phyloP scores from a whole-genome alignment of 2,113 vertebrate species.

The Lophura nycthemera region DNA sequence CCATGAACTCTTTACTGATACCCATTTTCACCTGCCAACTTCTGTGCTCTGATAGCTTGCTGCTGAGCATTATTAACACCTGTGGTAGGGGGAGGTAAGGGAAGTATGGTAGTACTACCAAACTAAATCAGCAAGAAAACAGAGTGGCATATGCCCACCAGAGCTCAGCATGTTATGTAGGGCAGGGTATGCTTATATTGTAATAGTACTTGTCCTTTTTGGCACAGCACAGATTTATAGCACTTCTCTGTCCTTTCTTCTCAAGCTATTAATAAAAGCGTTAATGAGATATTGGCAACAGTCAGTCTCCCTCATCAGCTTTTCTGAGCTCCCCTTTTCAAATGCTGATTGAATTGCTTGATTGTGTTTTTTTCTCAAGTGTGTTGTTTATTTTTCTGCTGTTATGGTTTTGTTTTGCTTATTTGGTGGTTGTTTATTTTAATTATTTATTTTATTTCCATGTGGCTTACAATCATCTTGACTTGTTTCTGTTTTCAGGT shows the following conservation, averaged over 20 bases:
- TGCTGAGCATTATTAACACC: neutral
- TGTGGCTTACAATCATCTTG: neutral
- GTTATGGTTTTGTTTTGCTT: neutral
- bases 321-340: neutral
- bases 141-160: fast-evolving
- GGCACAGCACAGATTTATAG: neutral
- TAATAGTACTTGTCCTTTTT: neutral
- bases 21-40: neutral
- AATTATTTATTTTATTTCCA: neutral
- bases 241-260: neutral
- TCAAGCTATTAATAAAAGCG: neutral
- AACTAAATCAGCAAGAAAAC: neutral
- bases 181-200: neutral
- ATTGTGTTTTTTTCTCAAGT: neutral
- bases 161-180: neutral
- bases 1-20: neutral
- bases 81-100: neutral
- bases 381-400: neutral
- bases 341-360: neutral
- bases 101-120: neutral
- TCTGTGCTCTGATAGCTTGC: neutral
- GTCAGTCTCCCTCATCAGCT: neutral
- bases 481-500: constrained; percentile 33
- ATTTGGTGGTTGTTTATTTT: neutral
- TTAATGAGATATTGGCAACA: neutral